These are phyloP conservation scores for Tympanuchus pallidicinctus DNA, from an alignment of 2,113 vertebrate genomes.

Conservation along the genomic window DNA sequence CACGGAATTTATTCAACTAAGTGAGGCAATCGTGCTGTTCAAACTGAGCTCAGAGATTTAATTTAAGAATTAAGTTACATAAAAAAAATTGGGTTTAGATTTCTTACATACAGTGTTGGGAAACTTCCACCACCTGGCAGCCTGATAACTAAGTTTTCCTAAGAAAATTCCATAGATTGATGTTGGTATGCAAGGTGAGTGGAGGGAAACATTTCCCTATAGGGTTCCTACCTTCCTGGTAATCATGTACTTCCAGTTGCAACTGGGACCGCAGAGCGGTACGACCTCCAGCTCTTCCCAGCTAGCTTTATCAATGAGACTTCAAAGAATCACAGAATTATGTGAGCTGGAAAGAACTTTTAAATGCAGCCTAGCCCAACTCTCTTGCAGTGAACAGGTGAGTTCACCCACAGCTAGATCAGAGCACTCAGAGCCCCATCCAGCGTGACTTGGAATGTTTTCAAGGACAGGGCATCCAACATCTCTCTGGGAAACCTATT, in stretches of 20 bases:
- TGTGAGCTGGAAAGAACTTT: no score
- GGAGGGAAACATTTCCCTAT: background rate
- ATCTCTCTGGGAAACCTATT: no score
- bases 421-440: no score
- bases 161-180: background rate
- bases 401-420: no score
- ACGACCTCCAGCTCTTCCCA: background rate
- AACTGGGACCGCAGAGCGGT: background rate
- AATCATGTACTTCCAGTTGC: background rate
- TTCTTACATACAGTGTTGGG: background rate
- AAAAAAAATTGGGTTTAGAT: slow-evolving; percentile 35
- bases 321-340: no score
- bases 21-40: slow-evolving; percentile 35
- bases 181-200: background rate
- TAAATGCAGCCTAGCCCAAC: no score
- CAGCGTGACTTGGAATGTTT: no score
- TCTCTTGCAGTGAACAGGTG: no score
- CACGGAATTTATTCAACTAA: slow-evolving; percentile 7
- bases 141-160: background rate
- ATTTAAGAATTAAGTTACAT: slow-evolving; percentile 45
- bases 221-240: background rate
- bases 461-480: no score
- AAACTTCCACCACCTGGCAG: slow-evolving; percentile 23
- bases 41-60: slow-evolving; percentile 43
- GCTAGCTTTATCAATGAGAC: background rate